A percentile compares a stretch with the other conserved stretches of the same genome.
These are phyloP conservation scores for Pheosia gnoma DNA, from an alignment of 2,888 invertebrate species.

Conservation along the genomic window DNA sequence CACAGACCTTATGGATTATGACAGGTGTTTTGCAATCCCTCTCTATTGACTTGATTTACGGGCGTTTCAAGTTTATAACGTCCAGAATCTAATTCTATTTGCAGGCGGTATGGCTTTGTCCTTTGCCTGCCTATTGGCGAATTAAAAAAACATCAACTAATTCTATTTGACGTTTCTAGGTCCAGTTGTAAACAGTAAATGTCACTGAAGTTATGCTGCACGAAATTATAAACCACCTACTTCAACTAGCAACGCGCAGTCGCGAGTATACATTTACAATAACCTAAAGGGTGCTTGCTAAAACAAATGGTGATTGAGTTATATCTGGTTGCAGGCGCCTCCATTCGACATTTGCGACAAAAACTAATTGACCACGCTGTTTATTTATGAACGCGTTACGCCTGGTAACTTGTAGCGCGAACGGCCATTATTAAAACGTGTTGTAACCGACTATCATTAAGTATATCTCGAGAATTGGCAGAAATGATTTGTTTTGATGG, in stretches of 20 bases:
- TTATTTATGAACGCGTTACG: slow-evolving; percentile 10
- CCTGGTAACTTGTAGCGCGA: not conserved
- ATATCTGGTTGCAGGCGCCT: slow-evolving; percentile 36
- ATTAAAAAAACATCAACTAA: too few species aligned
- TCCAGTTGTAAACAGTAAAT: not conserved
- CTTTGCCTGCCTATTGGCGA: too few species aligned
- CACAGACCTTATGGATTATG: too few species aligned
- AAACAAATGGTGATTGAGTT: slow-evolving; percentile 28
- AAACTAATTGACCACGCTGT: slow-evolving; percentile 26
- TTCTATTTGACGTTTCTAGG: too few species aligned
- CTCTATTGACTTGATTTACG: too few species aligned
- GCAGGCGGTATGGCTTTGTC: too few species aligned
- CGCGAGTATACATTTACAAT: slow-evolving; percentile 9
- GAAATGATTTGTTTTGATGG: not conserved
- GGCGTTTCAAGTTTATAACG: too few species aligned
- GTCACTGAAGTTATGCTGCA: slow-evolving; percentile 3
- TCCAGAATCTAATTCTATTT: too few species aligned
- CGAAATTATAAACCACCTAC: not conserved
- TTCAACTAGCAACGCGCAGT: slow-evolving; percentile 6
- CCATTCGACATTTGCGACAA: slow-evolving; percentile 25
- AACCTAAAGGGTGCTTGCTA: slow-evolving; percentile 20
- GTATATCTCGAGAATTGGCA: not conserved
- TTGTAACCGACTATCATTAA: not conserved
- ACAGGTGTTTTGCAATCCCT: too few species aligned
- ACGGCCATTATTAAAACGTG: not conserved